Evolutionary conservation across 1,140 invertebrate genomes (phyloP), one percentile per base, ranked within the genome.

Genomic region (Mizuhopecten yessoensis): DNA sequence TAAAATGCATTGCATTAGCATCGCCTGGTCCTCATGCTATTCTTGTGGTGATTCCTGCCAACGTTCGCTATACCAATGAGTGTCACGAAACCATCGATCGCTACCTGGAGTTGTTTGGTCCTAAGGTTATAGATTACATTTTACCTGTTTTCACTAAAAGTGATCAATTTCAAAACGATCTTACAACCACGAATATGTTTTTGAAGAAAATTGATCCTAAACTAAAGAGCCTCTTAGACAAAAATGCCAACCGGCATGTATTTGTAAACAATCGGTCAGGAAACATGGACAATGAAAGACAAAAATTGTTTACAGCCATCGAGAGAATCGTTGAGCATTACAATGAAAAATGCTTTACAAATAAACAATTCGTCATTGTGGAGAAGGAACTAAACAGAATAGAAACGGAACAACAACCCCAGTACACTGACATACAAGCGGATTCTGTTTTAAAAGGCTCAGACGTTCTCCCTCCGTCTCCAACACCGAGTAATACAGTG

Each of bases 21-120:
- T 10, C 90, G 0, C 90, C 90, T 45, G 90, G 90, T 34, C 90
- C 90, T 17, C 88, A 91, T 34, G 90, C 86, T 13, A 20, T 91
- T 3, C n/a, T 91, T 23, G 23, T 75, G 9, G n/a, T 75, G 57
- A 75, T 75, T 75, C 57, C 57, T 3, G n/a, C 57, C 0, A 29
- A 75, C 57, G 57, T 75, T 75, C 57, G 57, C 57, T 75, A 75
- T n/a, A 75, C 57, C n/a, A 7, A n/a, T 1, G 57, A 75, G 17
- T 75, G n/a, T n/a, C 57, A 75, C 0, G n/a, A 75, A 9, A 75
- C 57, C 1, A 29, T 75, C n/a, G n/a, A 75, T 7, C 3, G 23
- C 15, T 75, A 75, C 11, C 0, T 75, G 0, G 57, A 75, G 0
- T 29, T 75, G 23, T 75, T 75, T n/a, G 57, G 57, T 1, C 5